Conservation (phyloP, 2,888 invertebrate species). For the Netelia virgata region DNA sequence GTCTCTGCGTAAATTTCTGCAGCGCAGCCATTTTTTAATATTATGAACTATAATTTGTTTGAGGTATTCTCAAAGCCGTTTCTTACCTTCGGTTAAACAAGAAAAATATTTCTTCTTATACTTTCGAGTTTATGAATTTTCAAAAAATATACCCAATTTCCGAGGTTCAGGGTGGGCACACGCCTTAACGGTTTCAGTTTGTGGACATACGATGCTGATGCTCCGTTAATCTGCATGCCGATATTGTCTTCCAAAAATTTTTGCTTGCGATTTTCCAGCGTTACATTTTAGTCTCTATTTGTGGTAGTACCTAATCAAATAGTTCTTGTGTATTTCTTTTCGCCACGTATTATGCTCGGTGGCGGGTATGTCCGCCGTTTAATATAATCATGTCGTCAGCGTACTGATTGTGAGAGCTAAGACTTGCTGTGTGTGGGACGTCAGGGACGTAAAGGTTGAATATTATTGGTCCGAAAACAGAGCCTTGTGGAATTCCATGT, state of each 20-base stretch:
- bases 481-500: too few relatives aligned
- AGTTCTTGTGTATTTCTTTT: constrained; percentile 1
- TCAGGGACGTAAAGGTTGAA: constrained; percentile 14
- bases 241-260: constrained; percentile 29
- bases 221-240: background rate
- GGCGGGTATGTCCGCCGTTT: constrained; percentile 1
- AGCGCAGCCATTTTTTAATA: too few relatives aligned
- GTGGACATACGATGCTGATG: background rate
- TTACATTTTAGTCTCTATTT: constrained; percentile 34
- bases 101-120: too few relatives aligned
- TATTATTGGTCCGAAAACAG: background rate
- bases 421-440: background rate
- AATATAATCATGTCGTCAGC: constrained; percentile 18
- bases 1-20: too few relatives aligned
- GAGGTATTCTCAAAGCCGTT: too few relatives aligned
- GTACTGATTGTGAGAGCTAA: constrained; percentile 34
- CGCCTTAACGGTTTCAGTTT: constrained; percentile 15
- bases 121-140: too few relatives aligned
- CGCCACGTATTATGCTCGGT: background rate
- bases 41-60: too few relatives aligned
- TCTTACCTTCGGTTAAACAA: too few relatives aligned
- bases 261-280: constrained; percentile 16
- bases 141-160: too few relatives aligned
- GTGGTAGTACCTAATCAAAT: constrained; percentile 22
- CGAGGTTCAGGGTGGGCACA: too few relatives aligned